These are phyloP conservation scores for Onchidella celtica DNA, from an alignment of 2,888 invertebrate genomes.

Conservation along the genomic window DNA sequence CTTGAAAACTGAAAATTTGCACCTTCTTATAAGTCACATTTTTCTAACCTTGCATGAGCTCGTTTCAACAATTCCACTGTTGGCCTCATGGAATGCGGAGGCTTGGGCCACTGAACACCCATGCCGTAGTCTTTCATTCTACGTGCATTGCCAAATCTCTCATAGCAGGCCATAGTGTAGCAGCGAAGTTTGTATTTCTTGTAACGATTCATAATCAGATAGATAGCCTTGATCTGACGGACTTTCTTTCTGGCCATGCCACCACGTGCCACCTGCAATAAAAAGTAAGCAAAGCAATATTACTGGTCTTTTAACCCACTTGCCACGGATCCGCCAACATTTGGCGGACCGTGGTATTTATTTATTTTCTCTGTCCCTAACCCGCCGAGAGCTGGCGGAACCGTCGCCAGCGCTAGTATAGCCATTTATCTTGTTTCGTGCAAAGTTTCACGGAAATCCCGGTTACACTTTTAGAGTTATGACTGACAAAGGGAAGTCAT, in stretches of 20 bases:
- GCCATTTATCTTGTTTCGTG: too few species aligned
- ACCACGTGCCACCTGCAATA: slow-evolving; percentile 87
- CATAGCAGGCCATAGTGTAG: slow-evolving; percentile 86
- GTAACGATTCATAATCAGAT: slow-evolving; percentile 90
- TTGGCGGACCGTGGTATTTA: too few species aligned
- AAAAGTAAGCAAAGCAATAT: slow-evolving; percentile 10
- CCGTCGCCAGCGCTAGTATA: too few species aligned
- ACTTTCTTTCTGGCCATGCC: slow-evolving; percentile 88
- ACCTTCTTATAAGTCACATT: too few species aligned
- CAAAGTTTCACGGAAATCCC: too few species aligned
- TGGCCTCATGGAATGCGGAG: slow-evolving; percentile 86
- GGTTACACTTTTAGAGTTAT: too few species aligned
- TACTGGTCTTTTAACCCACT: too few species aligned
- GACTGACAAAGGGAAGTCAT: too few species aligned
- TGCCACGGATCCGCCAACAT: too few species aligned
- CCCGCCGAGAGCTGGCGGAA: too few species aligned
- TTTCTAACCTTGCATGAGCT: slow-evolving; percentile 77
- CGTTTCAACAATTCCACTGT: slow-evolving; percentile 81
- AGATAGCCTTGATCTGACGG: slow-evolving; percentile 91
- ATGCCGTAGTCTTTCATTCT: slow-evolving; percentile 86
- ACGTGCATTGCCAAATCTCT: slow-evolving; percentile 82
- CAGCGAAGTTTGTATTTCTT: slow-evolving; percentile 88
- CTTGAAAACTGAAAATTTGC: too few species aligned
- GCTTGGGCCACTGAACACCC: slow-evolving; percentile 89
- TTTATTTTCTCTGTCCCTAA: too few species aligned